phyloP scores from a whole-genome alignment of 2,888 invertebrate genomes.

The Drosophila neotestacea region DNA sequence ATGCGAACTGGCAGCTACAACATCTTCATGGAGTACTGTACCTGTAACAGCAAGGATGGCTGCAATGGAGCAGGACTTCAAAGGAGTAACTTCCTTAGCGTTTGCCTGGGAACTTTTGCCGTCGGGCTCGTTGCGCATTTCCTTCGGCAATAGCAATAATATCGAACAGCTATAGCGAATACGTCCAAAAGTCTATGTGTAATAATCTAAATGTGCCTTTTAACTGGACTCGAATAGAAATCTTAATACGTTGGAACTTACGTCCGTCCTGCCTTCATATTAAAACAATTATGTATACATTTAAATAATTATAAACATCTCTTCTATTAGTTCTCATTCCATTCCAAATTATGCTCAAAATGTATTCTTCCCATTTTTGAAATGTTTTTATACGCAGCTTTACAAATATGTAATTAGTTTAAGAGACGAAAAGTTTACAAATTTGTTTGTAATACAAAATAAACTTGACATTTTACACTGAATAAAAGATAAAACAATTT shows the following conservation, averaged over 20 bases:
- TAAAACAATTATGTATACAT: neutral
- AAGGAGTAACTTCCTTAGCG: slow-evolving; percentile 68
- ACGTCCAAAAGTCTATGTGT: slow-evolving; percentile 10
- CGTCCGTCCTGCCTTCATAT: slow-evolving; percentile 50
- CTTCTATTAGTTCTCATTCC: slow-evolving; percentile 30
- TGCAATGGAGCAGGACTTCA: slow-evolving; percentile 89
- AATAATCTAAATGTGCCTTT: slow-evolving; percentile 57
- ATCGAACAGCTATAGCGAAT: slow-evolving; percentile 21
- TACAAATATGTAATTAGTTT: slow-evolving; percentile 45
- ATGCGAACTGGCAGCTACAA: slow-evolving; percentile 97
- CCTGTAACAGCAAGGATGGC: slow-evolving; percentile 96
- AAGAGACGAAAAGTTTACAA: slow-evolving; percentile 55
- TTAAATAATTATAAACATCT: slow-evolving; percentile 9
- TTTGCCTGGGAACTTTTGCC: slow-evolving; percentile 45
- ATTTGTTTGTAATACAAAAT: slow-evolving; percentile 62
- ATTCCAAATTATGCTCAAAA: slow-evolving; percentile 37
- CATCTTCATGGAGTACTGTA: slow-evolving; percentile 97
- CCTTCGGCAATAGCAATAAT: slow-evolving; percentile 46
- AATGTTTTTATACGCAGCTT: slow-evolving; percentile 36
- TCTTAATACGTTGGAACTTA: slow-evolving; percentile 41
- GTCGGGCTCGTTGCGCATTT: slow-evolving; percentile 58
- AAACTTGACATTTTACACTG: slow-evolving; percentile 36
- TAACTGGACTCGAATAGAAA: slow-evolving; percentile 40
- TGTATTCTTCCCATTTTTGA: slow-evolving; percentile 34
- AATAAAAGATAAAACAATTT: slow-evolving; percentile 36